Percentiles rank a stretch among this genome's conserved stretches.
These are phyloP conservation scores for Tetheella fluctuosa DNA, from an alignment of 2,888 invertebrate genomes.

Conservation along the genomic window DNA sequence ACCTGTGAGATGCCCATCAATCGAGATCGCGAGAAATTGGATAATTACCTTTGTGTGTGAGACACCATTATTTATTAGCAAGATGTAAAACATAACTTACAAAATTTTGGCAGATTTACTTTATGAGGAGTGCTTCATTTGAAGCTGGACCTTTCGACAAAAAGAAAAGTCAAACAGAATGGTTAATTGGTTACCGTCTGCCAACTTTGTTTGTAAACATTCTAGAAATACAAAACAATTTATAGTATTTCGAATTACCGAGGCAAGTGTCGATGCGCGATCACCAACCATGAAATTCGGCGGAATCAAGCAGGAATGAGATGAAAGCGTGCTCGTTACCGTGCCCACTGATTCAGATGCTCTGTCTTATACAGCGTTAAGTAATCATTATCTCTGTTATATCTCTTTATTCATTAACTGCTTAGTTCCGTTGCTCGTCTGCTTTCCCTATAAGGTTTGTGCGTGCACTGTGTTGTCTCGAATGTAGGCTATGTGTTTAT, in stretches of 20 bases:
- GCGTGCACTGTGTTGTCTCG: neutral
- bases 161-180: too few relatives aligned
- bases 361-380: conserved; percentile 13
- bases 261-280: conserved; percentile 24
- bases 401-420: conserved; percentile 5
- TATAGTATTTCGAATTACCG: conserved; percentile 1
- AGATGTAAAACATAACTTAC: too few relatives aligned
- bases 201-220: conserved; percentile 36
- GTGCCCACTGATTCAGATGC: conserved; percentile 17
- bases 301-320: conserved; percentile 9
- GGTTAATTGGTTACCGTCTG: conserved; percentile 25
- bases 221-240: conserved; percentile 19
- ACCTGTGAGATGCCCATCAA: conserved; percentile 9
- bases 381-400: conserved; percentile 11
- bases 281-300: conserved; percentile 30
- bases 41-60: too few relatives aligned
- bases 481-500: neutral
- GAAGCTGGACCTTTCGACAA: too few relatives aligned
- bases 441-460: conserved; percentile 5
- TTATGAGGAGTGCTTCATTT: too few relatives aligned
- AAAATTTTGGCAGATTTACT: too few relatives aligned
- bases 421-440: neutral
- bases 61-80: too few relatives aligned
- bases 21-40: too few relatives aligned
- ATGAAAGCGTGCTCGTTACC: conserved; percentile 23